Evolutionary conservation across 2,797 vertebrate genomes (phyloP), one percentile per base, ranked within the genome.

Genomic region (Molossus alvarezi): DNA sequence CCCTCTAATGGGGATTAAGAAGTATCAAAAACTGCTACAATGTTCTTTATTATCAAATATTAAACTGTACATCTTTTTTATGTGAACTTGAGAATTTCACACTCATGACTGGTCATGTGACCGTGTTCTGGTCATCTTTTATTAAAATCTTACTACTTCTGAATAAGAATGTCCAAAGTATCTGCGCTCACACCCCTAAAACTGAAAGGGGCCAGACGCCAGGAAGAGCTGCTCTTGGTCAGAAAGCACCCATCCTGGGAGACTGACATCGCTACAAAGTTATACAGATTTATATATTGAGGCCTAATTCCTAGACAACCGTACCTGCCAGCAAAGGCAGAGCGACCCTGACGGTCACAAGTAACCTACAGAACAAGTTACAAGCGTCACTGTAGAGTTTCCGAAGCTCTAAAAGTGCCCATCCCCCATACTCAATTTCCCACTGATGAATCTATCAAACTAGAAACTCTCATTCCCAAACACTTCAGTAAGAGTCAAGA

Each of bases 41-140:
- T 89, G 73, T 69, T 57, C 85, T 87, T 94, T 82, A 69, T 76
- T 79, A 95, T 29, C 83, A 89, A 97, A 41, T 88, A 91, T 67
- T 88, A 94, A 81, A 95, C 57, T 83, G 62, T 69, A 82, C 64
- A 87, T 84, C 96, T 75, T 91, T 62, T 86, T 60, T 27, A 83
- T 41, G 9, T 94, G 65, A 87, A 64, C 73, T 64, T 92, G 51
- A 94, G 67, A 91, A 71, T 94, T 75, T 73, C 67, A 91, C 51
- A 95, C 71, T 88, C 53, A 27, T 18, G 69, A 84, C 64, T 69
- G 82, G 62, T 83, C 80, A 33, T 83, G 60, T 65, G 60, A 83
- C 41, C 60, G 9, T 83, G 12, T 83, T n/a, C 21, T 65, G 60
- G 77, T 95, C 51, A 17, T 45, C 83, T 58, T 62, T 92, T 84